Base-by-base conservation (phyloP, 2,888 invertebrate genomes). In the Dorcus parallelipipedus region DNA sequence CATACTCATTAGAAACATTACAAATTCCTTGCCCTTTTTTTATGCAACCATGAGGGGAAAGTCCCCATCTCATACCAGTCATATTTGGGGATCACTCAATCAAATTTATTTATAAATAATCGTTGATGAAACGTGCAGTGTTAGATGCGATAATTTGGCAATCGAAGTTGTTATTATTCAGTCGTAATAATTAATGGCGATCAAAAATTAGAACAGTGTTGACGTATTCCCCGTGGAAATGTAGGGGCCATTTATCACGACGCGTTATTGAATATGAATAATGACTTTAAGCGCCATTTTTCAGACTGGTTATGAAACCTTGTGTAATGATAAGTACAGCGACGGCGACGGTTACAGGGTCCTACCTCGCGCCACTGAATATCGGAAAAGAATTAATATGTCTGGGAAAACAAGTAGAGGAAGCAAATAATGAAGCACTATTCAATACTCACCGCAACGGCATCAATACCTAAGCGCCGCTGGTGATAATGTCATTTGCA, bases 201-300 rank as follows among this genome's bases (percentile, higher is more conserved):
- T 63, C 63, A 63, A 61, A 64, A 66, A 64, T 67, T 62, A 60
- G 63, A 64, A 64, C 56, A 56, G 43, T 49, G 41, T 59, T 53
- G 59, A 26, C 14, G 49, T 52, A 43, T 50, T 52, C 64, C 45
- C 45, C 20, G 20, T 20, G 45, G 45, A 45, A 45, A 45, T 20
- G 14, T 20, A 9, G 26, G 26, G 3, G 17, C 45, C 58, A 67
- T 69, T 67, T 65, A 65, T 68, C 67, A 67, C 58, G 20, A 26
- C 45, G 49, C 58, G 57, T 67, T 67, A 67, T 69, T 67, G 67
- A 66, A 67, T 65, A 62, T 45, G 23, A 45, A 45, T 67, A 64
- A 67, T 66, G 67, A 59, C 62, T 66, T 59, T 60, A 59, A 63
- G 65, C 64, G 66, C 65, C 67, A 67, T 66, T 69, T 67, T 66